Evolutionary conservation across 23 tunicate species (phyloP).

Genomic region (Ascidia mentula): DNA sequence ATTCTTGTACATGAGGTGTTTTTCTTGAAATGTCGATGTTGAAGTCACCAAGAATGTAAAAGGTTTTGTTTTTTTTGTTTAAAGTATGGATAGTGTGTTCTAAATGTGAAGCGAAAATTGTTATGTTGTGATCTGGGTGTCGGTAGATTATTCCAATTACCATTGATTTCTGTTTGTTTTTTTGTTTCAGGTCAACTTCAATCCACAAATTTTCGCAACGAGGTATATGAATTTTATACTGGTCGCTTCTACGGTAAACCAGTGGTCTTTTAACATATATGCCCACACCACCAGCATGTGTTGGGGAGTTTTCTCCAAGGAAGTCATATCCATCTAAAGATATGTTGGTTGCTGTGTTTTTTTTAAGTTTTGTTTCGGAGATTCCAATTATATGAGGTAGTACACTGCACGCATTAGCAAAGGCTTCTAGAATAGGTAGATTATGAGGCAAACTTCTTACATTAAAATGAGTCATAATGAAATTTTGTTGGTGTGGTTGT

Average conservation of each 20-base stretch:
- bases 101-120: neutral
- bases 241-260: too few relatives aligned
- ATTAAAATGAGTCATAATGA: neutral
- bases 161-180: neutral
- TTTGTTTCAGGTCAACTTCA: neutral
- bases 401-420: neutral
- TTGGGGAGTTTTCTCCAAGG: neutral
- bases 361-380: neutral
- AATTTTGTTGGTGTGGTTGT: too few relatives aligned
- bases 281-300: slow-evolving; percentile 1
- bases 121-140: neutral
- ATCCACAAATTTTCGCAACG: neutral
- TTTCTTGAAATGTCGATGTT: neutral
- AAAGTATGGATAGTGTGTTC: neutral
- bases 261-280: neutral
- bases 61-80: neutral
- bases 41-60: neutral
- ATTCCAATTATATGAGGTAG: neutral
- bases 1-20: neutral
- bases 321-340: neutral
- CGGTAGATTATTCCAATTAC: neutral
- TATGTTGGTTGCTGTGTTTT: neutral
- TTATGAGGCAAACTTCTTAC: neutral
- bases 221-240: neutral
- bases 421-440: neutral